A percentile compares a stretch with the other conserved stretches of the same genome.
Evolutionary conservation across 2,797 vertebrate genomes (phyloP).

Genomic region (Allobates femoralis): DNA sequence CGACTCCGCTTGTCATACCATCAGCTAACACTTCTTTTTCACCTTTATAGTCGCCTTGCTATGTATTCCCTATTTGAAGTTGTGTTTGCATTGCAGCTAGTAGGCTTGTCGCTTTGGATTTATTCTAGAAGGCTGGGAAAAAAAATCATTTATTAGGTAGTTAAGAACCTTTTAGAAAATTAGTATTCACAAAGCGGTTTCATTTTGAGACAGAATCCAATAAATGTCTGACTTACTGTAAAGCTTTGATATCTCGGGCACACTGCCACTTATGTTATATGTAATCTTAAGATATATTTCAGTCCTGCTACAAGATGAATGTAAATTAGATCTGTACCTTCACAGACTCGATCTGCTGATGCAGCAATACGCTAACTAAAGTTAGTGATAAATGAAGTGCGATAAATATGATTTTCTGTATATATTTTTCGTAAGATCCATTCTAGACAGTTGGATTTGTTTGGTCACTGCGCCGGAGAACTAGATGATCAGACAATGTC

Average conservation of each 20-base stretch:
- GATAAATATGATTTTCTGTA: slow-evolving; percentile 30
- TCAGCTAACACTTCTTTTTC: background rate
- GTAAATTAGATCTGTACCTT: background rate
- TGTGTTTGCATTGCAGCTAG: slow-evolving; percentile 29
- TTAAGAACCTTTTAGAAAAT: slow-evolving; percentile 59
- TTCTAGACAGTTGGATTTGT: background rate
- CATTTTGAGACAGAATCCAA: slow-evolving; percentile 40
- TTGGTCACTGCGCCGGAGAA: background rate
- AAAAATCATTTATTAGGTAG: slow-evolving; percentile 33
- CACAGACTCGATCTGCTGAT: background rate
- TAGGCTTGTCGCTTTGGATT: background rate
- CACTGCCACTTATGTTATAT: background rate
- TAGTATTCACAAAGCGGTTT: slow-evolving; percentile 12
- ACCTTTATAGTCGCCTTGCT: background rate
- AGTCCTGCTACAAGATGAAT: slow-evolving; percentile 11
- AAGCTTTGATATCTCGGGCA: background rate
- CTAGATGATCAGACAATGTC: background rate
- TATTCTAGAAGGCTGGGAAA: slow-evolving; percentile 25
- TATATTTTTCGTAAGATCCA: background rate
- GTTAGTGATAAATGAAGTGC: background rate
- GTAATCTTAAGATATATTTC: background rate
- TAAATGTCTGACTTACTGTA: slow-evolving; percentile 48
- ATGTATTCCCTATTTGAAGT: slow-evolving; percentile 31
- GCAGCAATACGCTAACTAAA: background rate
- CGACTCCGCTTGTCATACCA: background rate